Evolutionary conservation across 2,797 vertebrate genomes (phyloP), one percentile per base, ranked within the genome.

Genomic region (Eospalax fontanierii): DNA sequence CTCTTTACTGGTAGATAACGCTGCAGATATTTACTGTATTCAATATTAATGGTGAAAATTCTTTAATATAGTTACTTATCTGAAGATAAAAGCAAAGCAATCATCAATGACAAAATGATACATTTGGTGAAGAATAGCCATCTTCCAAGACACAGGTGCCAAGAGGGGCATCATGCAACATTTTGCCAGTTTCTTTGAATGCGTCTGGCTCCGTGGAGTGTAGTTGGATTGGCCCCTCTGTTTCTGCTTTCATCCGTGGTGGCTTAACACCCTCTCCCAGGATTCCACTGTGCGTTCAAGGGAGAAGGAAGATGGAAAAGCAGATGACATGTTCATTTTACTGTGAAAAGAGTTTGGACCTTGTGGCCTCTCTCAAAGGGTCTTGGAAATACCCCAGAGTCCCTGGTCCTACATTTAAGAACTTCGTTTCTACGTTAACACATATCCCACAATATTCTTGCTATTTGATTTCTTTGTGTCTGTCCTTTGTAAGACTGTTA

Each of bases 21-120:
- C 43, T 65, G 71, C 70, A 21, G 21, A 54, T 68, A 90, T 54
- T 79, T 92, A 66, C 50, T 43, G 19, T 21, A 50, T 63, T 78
- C 82, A 70, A 75, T 82, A 79, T 71, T 26, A 71, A 63, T 71
- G 68, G 38, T 80, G 35, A 94, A 66, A 76, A 33, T 68, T 66
- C 5, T 63, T 81, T 76, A 66, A 7, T 73, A 89, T 82, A 82
- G 88, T 91, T 80, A 38, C 26, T 78, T 2, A 79, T 87, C 40
- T 85, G 33, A 89, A 96, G 81, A 82, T 46, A 38, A 80, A 0
- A 89, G 6, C 61, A 87, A 91, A 61, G 7, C 43, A 79, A 87
- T 57, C 80, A 76, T 57, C 10, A 24, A 50, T 74, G 28, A 73
- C 22, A 59, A 61, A 91, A 78, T 30, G 76, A 70, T 22, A 22